Conservation (phyloP, 2,113 vertebrate genomes). For the Aphyosemion australe region DNA sequence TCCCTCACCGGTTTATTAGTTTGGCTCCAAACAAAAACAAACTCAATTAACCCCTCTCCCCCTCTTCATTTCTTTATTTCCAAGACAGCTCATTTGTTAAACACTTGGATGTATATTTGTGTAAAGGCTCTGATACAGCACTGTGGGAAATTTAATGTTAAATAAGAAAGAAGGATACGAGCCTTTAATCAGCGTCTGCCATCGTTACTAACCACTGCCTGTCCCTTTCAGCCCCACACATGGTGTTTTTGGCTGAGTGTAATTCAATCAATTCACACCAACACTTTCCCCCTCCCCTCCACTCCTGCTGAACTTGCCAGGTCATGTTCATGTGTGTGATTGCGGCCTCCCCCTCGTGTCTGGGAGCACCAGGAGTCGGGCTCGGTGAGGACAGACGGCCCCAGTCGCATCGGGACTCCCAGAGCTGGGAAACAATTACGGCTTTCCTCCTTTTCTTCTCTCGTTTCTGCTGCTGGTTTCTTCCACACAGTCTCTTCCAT, state of each 20-base stretch:
- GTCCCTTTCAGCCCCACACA: constrained; percentile 57
- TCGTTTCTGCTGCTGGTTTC: constrained; percentile 43
- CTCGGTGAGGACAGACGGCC: constrained; percentile 45
- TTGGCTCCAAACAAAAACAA: constrained; percentile 63
- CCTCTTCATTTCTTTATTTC: constrained; percentile 26
- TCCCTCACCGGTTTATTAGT: constrained; percentile 46
- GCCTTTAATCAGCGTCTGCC: constrained; percentile 11
- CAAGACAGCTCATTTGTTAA: constrained; percentile 5
- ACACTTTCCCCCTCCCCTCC: constrained; percentile 54
- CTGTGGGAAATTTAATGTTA: constrained; percentile 3
- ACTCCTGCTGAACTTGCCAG: constrained; percentile 71
- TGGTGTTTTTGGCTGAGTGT: constrained; percentile 55
- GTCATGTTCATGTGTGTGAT: constrained; percentile 73
- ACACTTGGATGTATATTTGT: constrained; percentile 1
- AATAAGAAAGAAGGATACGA: neutral
- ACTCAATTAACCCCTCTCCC: constrained; percentile 68
- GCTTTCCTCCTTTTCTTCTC: constrained; percentile 35
- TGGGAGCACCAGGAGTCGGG: constrained; percentile 45
- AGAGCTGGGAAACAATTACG: constrained; percentile 73
- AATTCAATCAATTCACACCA: constrained; percentile 77
- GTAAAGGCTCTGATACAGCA: neutral
- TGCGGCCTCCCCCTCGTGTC: constrained; percentile 66
- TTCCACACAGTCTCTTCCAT: constrained; percentile 57
- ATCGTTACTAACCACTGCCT: constrained; percentile 31
- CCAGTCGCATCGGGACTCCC: constrained; percentile 51